phyloP scores from a whole-genome alignment of 2,888 invertebrate genomes.

The Heterodera filipjevi region DNA sequence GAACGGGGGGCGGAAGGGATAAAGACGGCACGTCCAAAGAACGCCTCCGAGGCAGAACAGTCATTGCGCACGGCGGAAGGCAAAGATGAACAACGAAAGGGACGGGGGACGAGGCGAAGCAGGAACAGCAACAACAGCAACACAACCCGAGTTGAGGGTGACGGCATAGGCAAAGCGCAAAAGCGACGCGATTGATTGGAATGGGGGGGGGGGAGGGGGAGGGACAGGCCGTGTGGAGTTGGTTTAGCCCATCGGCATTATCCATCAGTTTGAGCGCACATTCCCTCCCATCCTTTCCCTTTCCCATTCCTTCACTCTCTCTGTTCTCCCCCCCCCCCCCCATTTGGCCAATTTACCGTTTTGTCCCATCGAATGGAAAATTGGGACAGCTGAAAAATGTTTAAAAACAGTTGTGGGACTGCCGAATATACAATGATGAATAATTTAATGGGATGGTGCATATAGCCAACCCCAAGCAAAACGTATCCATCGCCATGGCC shows the following conservation, averaged over 20 bases:
- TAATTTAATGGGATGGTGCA: neutral
- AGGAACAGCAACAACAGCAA: neutral
- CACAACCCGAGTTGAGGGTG: neutral
- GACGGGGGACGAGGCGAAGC: neutral
- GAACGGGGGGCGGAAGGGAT: neutral
- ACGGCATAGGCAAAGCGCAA: neutral
- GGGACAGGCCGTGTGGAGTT: neutral
- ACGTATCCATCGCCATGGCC: neutral
- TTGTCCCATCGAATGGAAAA: neutral
- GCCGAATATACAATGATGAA: neutral
- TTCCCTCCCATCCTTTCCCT: neutral
- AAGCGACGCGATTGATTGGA: neutral
- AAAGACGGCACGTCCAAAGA: slow-evolving; percentile 5
- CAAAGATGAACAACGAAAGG: neutral
- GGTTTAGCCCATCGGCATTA: too few species aligned
- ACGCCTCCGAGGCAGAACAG: slow-evolving; percentile 6
- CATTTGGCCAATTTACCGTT: neutral
- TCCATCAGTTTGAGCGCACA: neutral
- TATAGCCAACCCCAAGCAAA: neutral
- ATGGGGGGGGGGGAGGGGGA: neutral
- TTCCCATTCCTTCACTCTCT: neutral
- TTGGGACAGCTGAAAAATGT: slow-evolving; percentile 7
- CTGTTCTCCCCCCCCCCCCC: neutral
- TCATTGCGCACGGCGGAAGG: slow-evolving; percentile 3
- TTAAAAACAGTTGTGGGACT: neutral